These are phyloP conservation scores for Cephus pygmeus DNA, from an alignment of 2,888 invertebrate species.

Conservation along the genomic window DNA sequence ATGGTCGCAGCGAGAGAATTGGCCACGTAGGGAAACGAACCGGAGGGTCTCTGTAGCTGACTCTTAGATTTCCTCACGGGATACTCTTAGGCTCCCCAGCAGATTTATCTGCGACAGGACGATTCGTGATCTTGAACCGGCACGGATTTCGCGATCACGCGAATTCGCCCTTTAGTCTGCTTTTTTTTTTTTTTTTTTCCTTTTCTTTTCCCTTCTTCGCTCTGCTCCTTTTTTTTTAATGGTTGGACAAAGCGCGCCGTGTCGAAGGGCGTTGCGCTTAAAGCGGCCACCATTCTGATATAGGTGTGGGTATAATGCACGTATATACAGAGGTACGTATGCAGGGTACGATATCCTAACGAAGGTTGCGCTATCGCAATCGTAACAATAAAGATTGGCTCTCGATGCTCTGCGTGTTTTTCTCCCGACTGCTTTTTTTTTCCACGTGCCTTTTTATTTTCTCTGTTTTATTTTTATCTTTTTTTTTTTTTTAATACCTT, in stretches of 20 bases:
- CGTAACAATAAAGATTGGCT: conserved; percentile 40
- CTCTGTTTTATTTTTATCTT: not conserved
- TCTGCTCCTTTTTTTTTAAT: not conserved
- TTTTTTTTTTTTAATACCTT: not conserved
- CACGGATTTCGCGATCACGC: not conserved
- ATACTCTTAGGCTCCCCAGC: not conserved
- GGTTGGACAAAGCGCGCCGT: not conserved
- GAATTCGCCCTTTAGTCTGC: not conserved
- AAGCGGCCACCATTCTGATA: not conserved
- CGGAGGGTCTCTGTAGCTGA: not conserved
- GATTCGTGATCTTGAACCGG: not conserved
- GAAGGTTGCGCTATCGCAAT: conserved; percentile 35
- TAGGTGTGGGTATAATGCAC: not conserved
- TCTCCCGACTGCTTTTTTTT: not conserved
- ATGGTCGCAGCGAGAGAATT: not conserved
- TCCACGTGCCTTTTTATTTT: not conserved
- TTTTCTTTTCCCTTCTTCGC: not conserved
- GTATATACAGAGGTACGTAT: not conserved
- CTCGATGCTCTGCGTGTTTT: not conserved
- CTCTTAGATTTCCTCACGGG: not conserved
- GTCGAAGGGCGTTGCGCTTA: not conserved
- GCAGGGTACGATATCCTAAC: conserved; percentile 29
- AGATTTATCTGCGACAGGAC: not conserved
- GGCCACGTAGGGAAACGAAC: not conserved
- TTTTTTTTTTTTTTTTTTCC: too few species aligned